Evolutionary conservation across 2,113 vertebrate species (phyloP).

Genomic region (Nothobranchius furzeri): DNA sequence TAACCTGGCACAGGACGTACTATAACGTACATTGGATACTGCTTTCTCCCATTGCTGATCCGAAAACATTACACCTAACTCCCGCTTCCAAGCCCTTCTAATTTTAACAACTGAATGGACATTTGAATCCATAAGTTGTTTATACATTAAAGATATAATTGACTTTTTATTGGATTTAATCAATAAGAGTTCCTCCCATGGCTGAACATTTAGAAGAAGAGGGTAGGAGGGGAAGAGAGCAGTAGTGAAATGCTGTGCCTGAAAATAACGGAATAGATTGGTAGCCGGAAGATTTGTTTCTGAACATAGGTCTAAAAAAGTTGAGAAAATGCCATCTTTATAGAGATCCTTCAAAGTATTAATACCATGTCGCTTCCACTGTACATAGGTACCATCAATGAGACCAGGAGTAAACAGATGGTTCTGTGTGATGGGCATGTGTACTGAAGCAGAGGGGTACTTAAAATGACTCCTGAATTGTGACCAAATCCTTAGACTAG

Average conservation of each 20-base stretch:
- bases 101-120: neutral
- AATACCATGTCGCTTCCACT: neutral
- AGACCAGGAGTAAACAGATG: neutral
- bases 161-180: neutral
- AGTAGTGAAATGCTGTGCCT: neutral
- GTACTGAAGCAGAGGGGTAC: neutral
- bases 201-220: too few relatives aligned
- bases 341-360: neutral
- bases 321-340: neutral
- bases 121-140: too few relatives aligned
- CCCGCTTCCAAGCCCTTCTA: neutral
- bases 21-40: neutral
- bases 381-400: neutral
- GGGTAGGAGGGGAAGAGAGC: neutral
- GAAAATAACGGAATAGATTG: neutral
- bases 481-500: neutral
- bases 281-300: neutral
- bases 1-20: neutral
- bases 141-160: neutral
- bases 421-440: neutral
- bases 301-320: neutral
- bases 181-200: too few relatives aligned
- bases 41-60: neutral
- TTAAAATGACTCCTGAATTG: neutral
- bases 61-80: neutral